These are phyloP conservation scores for Axea sp. DNA, from an alignment of 2,888 invertebrate genomes.

Conservation along the genomic window DNA sequence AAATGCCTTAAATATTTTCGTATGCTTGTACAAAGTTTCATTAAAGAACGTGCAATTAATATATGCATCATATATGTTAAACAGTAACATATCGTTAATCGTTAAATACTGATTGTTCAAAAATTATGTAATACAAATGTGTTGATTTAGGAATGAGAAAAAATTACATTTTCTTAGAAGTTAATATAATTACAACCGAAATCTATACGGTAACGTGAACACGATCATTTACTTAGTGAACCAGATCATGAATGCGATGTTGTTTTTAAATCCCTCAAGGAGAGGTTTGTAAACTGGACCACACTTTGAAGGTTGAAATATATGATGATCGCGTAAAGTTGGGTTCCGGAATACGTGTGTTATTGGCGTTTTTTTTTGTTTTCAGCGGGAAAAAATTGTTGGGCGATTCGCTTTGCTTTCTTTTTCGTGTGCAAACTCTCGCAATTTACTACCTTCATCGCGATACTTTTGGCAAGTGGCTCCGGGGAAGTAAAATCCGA, in stretches of 20 bases:
- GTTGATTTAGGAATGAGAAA: too few relatives aligned
- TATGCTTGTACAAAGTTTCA: too few relatives aligned
- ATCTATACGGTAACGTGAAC: conserved; percentile 5
- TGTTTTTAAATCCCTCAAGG: conserved; percentile 29
- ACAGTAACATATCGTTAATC: too few relatives aligned
- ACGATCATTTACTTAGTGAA: conserved; percentile 47
- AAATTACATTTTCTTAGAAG: too few relatives aligned
- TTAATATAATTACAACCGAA: too few relatives aligned
- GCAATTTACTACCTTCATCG: conserved; percentile 56
- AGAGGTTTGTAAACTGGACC: conserved; percentile 46
- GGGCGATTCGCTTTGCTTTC: conserved; percentile 8
- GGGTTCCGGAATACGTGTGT: conserved; percentile 19
- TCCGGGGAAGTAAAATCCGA: conserved; percentile 32
- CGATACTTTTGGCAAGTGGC: conserved; percentile 33
- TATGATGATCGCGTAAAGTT: conserved; percentile 4
- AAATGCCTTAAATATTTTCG: too few relatives aligned
- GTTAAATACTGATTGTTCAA: too few relatives aligned
- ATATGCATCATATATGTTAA: too few relatives aligned
- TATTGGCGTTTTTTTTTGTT: conserved; percentile 45
- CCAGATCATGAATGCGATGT: conserved; percentile 31
- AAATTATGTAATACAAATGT: too few relatives aligned
- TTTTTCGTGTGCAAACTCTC: conserved; percentile 22
- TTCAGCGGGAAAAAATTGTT: conserved; percentile 22
- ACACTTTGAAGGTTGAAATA: conserved; percentile 17
- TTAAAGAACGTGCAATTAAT: too few relatives aligned